phyloP scores from a whole-genome alignment of 2,113 vertebrate genomes.

The Octodon degus region DNA sequence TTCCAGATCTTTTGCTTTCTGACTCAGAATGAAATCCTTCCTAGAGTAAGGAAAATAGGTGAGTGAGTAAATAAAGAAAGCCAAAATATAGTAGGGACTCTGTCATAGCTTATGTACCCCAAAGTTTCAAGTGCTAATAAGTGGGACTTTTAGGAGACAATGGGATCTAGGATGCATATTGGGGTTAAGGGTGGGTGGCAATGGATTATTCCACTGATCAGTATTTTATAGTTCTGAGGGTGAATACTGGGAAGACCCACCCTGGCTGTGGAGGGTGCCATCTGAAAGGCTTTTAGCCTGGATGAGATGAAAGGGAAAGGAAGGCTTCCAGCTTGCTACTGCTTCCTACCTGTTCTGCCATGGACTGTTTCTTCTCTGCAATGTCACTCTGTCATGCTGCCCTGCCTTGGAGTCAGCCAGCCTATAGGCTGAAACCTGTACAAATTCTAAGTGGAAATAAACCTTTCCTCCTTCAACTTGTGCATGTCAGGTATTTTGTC shows the following conservation, averaged over 20 bases:
- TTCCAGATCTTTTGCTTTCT: conserved; percentile 48
- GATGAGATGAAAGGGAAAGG: background rate
- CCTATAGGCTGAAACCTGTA: background rate
- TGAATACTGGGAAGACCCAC: background rate
- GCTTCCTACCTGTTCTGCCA: background rate
- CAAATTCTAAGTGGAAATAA: background rate
- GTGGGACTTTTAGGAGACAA: background rate
- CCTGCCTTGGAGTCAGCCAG: background rate
- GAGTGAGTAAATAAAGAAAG: conserved; percentile 14
- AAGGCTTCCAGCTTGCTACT: background rate
- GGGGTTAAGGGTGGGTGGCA: background rate
- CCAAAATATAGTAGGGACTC: background rate
- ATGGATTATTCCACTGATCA: background rate
- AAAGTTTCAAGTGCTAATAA: background rate
- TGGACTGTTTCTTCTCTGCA: background rate
- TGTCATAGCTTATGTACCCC: background rate
- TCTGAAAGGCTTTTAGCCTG: background rate
- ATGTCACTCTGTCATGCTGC: background rate
- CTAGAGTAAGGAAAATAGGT: conserved; percentile 1
- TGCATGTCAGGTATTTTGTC: background rate
- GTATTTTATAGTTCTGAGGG: background rate
- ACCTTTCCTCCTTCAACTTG: background rate
- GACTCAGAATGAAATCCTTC: conserved; percentile 60
- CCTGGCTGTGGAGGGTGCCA: background rate
- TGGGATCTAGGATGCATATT: background rate